Base-by-base conservation (phyloP, 2,797 vertebrate species). In the Borostomias antarcticus region DNA sequence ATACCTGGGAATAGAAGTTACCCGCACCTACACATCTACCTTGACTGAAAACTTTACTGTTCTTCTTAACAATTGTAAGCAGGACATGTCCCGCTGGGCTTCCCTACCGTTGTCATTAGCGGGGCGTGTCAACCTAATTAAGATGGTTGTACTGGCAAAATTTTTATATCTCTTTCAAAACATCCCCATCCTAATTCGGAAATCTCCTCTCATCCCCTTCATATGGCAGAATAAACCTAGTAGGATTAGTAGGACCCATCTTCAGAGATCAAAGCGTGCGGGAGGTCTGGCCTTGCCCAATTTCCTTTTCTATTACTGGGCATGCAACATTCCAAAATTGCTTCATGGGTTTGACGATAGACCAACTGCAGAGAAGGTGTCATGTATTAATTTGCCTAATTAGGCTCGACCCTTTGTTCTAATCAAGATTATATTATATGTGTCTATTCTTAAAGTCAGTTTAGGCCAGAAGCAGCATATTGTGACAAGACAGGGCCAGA, bases 271-370 rank as follows among this genome's bases (percentile, higher is more conserved):
- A 5, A 69, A 69, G 11, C 26, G 28, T 4, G 45, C 35, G 23
- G 59, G 67, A 4, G 67, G 51, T 45, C 11, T 69, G 28, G 50
- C 59, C 50, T n/a, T 68, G 28, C 65, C 65, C 17, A 68, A 59
- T 28, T 62, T 59, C 28, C 28, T 71, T 35, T 70, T 61, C 52
- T 66, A 71, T 47, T 62, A 61, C 50, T 66, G 63, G 50, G 48
- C 50, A 54, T 66, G 53, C 7, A 73, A 68, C 28, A 37, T 68
- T 19, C 19, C 68, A 9, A 68, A 45, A 9, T 23, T 68, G 25
- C 53, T 68, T 3, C 54, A 73, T 13, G 68, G 61, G 54, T 3
- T 68, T 6, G 21, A 60, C 45, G 61, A 60, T 15, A 19, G 6
- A 48, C 40, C 58, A 15, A 54, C 52, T 5, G 33, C 7, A 15